Evolutionary conservation across 2,888 invertebrate species (phyloP).

Genomic region (Cataglyphis cursor): DNA sequence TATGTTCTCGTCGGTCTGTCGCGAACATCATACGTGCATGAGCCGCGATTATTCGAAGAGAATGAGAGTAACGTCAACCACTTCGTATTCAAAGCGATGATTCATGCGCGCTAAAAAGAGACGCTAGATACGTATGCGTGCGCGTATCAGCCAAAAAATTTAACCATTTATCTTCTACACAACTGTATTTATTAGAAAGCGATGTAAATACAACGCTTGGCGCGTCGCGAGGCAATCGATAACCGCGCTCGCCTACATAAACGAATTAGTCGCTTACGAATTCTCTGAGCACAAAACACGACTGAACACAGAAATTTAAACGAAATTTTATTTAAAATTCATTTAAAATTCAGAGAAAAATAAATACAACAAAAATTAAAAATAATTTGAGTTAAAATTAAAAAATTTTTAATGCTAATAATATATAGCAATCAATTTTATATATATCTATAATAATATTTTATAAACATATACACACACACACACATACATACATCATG

Average conservation of each 20-base stretch:
- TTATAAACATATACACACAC: background rate
- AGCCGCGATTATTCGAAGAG: conserved; percentile 74
- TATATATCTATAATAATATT: background rate
- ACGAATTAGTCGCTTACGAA: conserved; percentile 38
- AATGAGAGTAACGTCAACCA: conserved; percentile 75
- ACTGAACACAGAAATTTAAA: conserved; percentile 34
- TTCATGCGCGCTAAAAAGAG: conserved; percentile 59
- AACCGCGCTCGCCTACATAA: conserved; percentile 16
- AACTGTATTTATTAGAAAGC: conserved; percentile 44
- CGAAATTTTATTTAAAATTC: background rate
- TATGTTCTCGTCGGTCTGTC: conserved; percentile 40
- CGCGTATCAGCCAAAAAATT: conserved; percentile 41
- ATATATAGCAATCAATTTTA: background rate
- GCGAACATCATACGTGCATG: conserved; percentile 71
- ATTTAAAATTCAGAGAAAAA: background rate
- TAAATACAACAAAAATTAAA: conserved; percentile 15
- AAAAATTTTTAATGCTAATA: background rate
- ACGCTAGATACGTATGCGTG: conserved; percentile 50
- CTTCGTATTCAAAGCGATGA: conserved; percentile 76
- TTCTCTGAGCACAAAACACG: conserved; percentile 12
- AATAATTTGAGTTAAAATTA: background rate
- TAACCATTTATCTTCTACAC: conserved; percentile 38
- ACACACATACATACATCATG: background rate
- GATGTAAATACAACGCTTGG: conserved; percentile 7
- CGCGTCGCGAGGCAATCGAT: conserved; percentile 20